phyloP scores from a whole-genome alignment of 2,888 invertebrate species.

The Drosophila ustulata region DNA sequence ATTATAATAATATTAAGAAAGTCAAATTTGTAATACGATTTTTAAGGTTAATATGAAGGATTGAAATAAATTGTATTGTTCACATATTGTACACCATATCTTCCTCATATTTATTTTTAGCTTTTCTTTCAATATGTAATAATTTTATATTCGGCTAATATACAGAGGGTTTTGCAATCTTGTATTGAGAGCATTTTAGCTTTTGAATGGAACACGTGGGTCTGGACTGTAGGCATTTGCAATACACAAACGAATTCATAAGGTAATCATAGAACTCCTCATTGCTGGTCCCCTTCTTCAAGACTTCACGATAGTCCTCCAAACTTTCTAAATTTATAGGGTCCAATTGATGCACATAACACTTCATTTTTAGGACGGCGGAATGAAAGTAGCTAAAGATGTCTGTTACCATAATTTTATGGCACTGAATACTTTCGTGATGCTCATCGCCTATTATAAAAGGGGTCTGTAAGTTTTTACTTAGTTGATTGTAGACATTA shows the following conservation, averaged over 20 bases:
- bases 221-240: constrained; percentile 66
- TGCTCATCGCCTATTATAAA: constrained; percentile 75
- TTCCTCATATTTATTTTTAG: background rate
- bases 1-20: no score
- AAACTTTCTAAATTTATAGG: constrained; percentile 70
- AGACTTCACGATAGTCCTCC: constrained; percentile 71
- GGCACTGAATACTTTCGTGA: constrained; percentile 70
- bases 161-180: constrained; percentile 49
- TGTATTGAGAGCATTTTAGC: constrained; percentile 47
- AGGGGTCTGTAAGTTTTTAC: constrained; percentile 61
- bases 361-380: constrained; percentile 68
- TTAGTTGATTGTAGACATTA: constrained; percentile 58
- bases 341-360: constrained; percentile 75
- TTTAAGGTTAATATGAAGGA: background rate
- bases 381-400: constrained; percentile 78
- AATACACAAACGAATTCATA: constrained; percentile 66
- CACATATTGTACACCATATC: background rate
- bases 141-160: constrained; percentile 43
- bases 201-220: constrained; percentile 64
- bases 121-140: background rate
- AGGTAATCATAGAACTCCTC: constrained; percentile 79
- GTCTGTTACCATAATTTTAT: constrained; percentile 72
- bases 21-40: no score
- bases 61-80: background rate
- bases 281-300: constrained; percentile 44